Percentiles rank a stretch among this genome's conserved stretches.
phyloP scores from a whole-genome alignment of 2,113 vertebrate species.

The Aplodontia rufa region DNA sequence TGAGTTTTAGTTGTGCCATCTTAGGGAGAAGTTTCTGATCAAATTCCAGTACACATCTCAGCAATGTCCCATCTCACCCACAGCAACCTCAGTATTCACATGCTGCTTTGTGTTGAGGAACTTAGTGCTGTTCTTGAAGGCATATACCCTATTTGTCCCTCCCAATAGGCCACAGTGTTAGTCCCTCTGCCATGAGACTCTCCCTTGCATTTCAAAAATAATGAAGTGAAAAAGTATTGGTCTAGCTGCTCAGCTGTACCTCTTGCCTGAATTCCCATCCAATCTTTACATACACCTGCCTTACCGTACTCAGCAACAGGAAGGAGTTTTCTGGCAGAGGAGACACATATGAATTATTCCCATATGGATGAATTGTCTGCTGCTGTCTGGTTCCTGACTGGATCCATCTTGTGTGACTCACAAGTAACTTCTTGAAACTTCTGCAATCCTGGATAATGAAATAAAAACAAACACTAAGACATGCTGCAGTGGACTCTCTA shows the following conservation, averaged over 20 bases:
- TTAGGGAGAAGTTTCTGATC: neutral
- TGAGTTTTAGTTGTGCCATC: too few species aligned
- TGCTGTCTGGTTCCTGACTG: neutral
- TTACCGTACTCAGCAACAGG: neutral
- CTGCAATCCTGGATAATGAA: neutral
- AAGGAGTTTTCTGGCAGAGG: rapidly evolving
- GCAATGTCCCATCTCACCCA: neutral
- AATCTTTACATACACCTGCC: neutral
- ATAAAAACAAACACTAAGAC: too few species aligned
- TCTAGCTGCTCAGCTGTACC: neutral
- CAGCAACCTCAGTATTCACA: neutral
- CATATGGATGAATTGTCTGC: neutral
- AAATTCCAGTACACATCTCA: neutral
- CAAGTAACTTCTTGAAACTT: rapidly evolving
- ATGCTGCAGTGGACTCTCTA: neutral
- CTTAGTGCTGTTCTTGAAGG: neutral
- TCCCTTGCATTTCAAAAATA: neutral
- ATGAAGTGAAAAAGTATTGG: neutral
- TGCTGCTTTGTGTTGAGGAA: neutral
- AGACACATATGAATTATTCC: neutral
- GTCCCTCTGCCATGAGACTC: neutral
- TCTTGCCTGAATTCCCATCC: neutral
- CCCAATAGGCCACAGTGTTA: neutral
- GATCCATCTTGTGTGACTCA: too few species aligned
- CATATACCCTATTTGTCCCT: neutral